phyloP scores from a whole-genome alignment of 2,888 invertebrate genomes.

The Aphidoletes aphidimyza region DNA sequence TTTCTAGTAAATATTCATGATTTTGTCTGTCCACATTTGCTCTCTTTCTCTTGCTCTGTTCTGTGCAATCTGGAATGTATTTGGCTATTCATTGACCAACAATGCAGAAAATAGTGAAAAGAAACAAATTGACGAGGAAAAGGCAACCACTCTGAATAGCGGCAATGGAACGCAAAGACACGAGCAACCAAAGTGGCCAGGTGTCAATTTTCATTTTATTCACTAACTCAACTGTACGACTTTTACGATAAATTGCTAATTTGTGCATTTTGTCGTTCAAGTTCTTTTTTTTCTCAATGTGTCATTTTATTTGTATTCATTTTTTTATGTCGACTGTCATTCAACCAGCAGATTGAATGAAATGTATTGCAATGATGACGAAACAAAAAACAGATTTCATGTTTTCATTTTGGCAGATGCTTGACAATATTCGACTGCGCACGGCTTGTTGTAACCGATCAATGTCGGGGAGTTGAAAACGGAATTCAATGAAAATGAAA shows the following conservation, averaged over 20 bases:
- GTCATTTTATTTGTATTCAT: too few species aligned
- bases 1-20: not conserved
- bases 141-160: not conserved
- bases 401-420: not conserved
- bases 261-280: not conserved
- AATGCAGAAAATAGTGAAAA: not conserved
- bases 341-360: too few species aligned
- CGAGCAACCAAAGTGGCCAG: conserved; percentile 16
- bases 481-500: not conserved
- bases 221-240: not conserved
- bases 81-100: not conserved
- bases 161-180: conserved; percentile 18
- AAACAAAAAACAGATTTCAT: not conserved
- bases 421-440: not conserved
- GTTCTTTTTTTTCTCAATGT: not conserved
- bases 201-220: not conserved
- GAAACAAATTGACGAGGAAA: not conserved
- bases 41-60: not conserved
- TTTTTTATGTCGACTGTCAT: not conserved
- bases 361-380: not conserved
- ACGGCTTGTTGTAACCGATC: not conserved
- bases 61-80: too few species aligned
- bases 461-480: not conserved
- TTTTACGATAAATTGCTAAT: conserved; percentile 4
- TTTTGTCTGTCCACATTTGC: not conserved